A percentile compares a stretch with the other conserved stretches of the same genome.
Conservation (phyloP, 2,797 vertebrate genomes). For the Dipus sagitta region DNA sequence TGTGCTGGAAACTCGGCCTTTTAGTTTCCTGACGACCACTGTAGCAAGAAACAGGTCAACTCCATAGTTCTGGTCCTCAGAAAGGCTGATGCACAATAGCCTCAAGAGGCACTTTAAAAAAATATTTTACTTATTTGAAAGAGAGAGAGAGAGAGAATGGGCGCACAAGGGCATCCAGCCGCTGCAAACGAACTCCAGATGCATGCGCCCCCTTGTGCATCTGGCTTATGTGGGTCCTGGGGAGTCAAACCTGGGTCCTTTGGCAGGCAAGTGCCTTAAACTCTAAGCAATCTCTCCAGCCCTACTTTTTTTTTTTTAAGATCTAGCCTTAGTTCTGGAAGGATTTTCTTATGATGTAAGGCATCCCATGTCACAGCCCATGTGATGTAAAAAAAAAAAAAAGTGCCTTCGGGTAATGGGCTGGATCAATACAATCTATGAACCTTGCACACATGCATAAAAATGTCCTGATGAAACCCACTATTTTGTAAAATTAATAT, state of each 20-base stretch:
- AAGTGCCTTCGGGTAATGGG: neutral
- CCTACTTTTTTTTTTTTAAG: neutral
- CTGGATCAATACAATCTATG: neutral
- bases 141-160: too few species aligned
- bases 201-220: too few species aligned
- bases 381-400: neutral
- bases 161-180: too few species aligned
- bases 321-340: conserved; percentile 50
- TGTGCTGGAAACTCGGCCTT: conserved; percentile 1
- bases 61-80: neutral
- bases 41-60: neutral
- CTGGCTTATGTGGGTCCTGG: too few species aligned
- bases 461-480: neutral
- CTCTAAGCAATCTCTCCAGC: too few species aligned
- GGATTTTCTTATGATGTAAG: neutral
- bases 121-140: too few species aligned
- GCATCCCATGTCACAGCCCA: neutral
- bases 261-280: too few species aligned
- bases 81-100: neutral
- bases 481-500: neutral
- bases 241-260: too few species aligned
- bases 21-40: neutral
- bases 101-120: neutral
- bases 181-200: too few species aligned
- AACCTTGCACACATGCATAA: neutral